A percentile compares a stretch with the other conserved stretches of the same genome.
Conservation (phyloP, 2,113 vertebrate genomes). For the Bungarus multicinctus region DNA sequence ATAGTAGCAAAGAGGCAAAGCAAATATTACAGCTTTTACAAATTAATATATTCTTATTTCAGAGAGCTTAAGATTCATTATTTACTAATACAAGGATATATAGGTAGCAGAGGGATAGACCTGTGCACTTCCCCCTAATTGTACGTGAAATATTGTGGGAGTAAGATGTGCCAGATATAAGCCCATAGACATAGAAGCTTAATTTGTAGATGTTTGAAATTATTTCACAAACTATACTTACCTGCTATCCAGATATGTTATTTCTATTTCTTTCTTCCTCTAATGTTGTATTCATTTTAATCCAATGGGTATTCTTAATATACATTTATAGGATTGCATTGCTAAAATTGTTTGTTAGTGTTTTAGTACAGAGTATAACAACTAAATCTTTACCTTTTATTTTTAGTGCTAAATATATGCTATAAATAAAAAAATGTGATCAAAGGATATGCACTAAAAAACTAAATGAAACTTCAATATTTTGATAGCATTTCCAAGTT, state of each 20-base stretch:
- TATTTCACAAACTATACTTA: background rate
- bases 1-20: constrained; percentile 32
- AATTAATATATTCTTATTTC: constrained; percentile 33
- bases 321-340: background rate
- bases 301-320: background rate
- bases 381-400: background rate
- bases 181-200: background rate
- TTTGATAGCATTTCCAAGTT: background rate
- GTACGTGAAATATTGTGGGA: background rate
- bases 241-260: background rate
- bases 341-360: background rate
- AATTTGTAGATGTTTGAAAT: background rate
- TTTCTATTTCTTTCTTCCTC: background rate
- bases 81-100: background rate
- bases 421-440: background rate
- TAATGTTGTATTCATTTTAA: background rate
- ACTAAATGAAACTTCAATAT: background rate
- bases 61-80: constrained; percentile 15
- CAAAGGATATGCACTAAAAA: background rate
- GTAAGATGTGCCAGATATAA: background rate
- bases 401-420: background rate
- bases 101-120: background rate
- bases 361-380: no score
- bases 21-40: constrained; percentile 2
- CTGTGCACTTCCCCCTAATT: background rate